These are phyloP conservation scores for Caenorhabditis macrosperma DNA, from an alignment of 2,888 invertebrate species.

Conservation along the genomic window DNA sequence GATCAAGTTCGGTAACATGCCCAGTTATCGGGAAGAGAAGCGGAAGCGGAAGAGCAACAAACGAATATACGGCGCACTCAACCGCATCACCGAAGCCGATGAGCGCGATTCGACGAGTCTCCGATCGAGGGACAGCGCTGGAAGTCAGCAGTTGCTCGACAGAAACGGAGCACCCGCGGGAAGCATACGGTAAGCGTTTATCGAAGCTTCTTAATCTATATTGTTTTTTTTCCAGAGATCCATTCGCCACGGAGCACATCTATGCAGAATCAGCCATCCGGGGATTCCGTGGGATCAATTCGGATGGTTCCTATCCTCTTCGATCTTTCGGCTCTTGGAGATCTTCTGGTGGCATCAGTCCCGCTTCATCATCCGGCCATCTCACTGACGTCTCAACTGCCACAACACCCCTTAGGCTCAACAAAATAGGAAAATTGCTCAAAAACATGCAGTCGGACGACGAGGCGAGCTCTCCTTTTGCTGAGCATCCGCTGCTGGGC, in stretches of 20 bases:
- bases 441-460: conserved; percentile 62
- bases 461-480: conserved; percentile 41
- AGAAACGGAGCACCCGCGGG: conserved; percentile 26
- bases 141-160: conserved; percentile 66
- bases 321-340: conserved; percentile 65
- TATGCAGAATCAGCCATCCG: conserved; percentile 58
- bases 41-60: conserved; percentile 76
- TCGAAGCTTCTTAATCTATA: not conserved
- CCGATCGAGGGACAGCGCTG: conserved; percentile 61
- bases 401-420: conserved; percentile 70
- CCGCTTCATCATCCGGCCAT: conserved; percentile 55
- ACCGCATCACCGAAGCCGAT: conserved; percentile 79
- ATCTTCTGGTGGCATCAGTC: conserved; percentile 47
- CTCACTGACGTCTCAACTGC: conserved; percentile 44
- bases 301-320: conserved; percentile 51
- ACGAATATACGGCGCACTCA: conserved; percentile 77
- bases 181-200: conserved; percentile 28
- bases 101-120: conserved; percentile 70
- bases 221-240: conserved; percentile 31
- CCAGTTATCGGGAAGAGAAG: conserved; percentile 81
- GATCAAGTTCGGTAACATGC: conserved; percentile 82
- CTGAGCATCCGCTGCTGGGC: conserved; percentile 7
- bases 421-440: conserved; percentile 74
- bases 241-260: conserved; percentile 52
- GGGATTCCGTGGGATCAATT: conserved; percentile 31